Conservation (phyloP, 2,888 invertebrate genomes). For the Sphecodes monilicornis region DNA sequence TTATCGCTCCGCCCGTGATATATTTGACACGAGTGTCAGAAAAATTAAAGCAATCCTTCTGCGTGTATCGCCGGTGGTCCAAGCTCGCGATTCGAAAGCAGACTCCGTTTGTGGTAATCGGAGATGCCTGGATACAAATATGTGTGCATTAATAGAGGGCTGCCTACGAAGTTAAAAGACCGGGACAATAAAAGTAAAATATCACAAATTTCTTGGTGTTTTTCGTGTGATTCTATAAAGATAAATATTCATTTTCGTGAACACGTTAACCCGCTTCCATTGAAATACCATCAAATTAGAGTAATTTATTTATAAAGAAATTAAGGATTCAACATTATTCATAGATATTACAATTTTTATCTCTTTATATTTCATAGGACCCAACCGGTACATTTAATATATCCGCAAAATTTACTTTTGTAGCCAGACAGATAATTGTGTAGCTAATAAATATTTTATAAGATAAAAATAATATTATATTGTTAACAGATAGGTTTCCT, state of each 20-base stretch:
- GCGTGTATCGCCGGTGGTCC: constrained; percentile 80
- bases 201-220: not conserved
- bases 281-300: not conserved
- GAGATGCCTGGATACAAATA: constrained; percentile 83
- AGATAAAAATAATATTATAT: not conserved
- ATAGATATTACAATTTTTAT: no score
- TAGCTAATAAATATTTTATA: not conserved
- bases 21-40: constrained; percentile 81
- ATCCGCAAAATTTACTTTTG: not conserved
- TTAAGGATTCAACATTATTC: not conserved
- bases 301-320: not conserved
- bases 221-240: not conserved
- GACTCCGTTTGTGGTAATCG: constrained; percentile 77
- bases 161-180: constrained; percentile 47
- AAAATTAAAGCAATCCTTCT: constrained; percentile 83
- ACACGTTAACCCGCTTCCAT: not conserved
- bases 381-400: not conserved
- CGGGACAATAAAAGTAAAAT: constrained; percentile 37
- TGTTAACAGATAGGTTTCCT: not conserved
- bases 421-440: not conserved
- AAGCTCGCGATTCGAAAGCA: constrained; percentile 58
- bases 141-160: constrained; percentile 80
- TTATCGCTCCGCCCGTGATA: constrained; percentile 78
- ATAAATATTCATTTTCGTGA: not conserved
- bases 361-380: not conserved